phyloP scores from a whole-genome alignment of 1,140 invertebrate genomes.

The Drosophila busckii region DNA sequence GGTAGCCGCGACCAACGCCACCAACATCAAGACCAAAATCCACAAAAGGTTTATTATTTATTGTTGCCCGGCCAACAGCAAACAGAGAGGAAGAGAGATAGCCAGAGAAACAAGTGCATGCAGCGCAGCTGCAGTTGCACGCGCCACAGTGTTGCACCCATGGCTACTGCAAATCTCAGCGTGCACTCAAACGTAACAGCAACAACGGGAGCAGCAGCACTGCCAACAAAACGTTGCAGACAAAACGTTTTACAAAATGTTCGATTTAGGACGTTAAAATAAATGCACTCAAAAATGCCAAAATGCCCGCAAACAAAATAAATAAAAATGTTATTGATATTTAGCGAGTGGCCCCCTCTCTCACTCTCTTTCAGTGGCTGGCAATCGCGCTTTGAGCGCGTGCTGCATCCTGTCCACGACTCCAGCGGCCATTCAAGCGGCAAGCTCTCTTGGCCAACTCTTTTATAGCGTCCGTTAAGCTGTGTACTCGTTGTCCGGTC shows the following conservation, averaged over 20 bases:
- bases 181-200: slow-evolving; percentile 43
- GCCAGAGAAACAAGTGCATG: slow-evolving; percentile 50
- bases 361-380: not conserved
- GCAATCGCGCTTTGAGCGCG: slow-evolving; percentile 27
- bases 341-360: slow-evolving; percentile 48
- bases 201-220: slow-evolving; percentile 7
- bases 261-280: slow-evolving; percentile 69
- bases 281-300: slow-evolving; percentile 76
- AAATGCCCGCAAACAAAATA: slow-evolving; percentile 75
- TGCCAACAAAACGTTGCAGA: slow-evolving; percentile 21
- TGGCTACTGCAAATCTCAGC: slow-evolving; percentile 58
- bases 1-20: slow-evolving; percentile 59
- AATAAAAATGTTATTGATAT: slow-evolving; percentile 77
- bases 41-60: slow-evolving; percentile 77
- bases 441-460: slow-evolving; percentile 14
- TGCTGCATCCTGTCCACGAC: slow-evolving; percentile 54
- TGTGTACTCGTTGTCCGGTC: slow-evolving; percentile 23
- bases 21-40: slow-evolving; percentile 67
- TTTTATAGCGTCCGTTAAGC: slow-evolving; percentile 56
- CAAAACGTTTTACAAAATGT: slow-evolving; percentile 72
- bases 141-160: slow-evolving; percentile 27
- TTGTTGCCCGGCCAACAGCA: slow-evolving; percentile 54
- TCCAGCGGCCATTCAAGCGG: slow-evolving; percentile 53
- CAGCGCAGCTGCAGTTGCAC: slow-evolving; percentile 36
- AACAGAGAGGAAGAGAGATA: slow-evolving; percentile 23